Percentiles rank a stretch among this genome's conserved stretches.
Conservation (phyloP, 2,113 vertebrate genomes). For the Gadus chalcogrammus region DNA sequence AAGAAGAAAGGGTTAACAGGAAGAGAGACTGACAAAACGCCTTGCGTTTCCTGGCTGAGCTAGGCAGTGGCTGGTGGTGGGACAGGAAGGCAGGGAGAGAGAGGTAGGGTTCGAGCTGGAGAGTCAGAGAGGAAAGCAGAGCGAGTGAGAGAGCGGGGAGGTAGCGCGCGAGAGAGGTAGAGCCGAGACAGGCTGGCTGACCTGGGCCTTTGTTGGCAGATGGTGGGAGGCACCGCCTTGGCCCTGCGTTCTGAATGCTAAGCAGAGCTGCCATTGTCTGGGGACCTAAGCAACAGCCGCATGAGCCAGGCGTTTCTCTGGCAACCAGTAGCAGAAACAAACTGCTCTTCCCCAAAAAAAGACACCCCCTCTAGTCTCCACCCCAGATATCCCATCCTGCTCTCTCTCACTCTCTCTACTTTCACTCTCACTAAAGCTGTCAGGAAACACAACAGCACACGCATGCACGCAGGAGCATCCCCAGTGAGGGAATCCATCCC, state of each 20-base stretch:
- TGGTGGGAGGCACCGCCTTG: constrained; percentile 74
- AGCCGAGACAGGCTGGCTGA: constrained; percentile 58
- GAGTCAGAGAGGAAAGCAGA: too few relatives aligned
- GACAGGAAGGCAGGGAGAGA: too few relatives aligned
- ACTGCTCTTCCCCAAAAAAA: constrained; percentile 8
- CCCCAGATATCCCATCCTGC: constrained; percentile 10
- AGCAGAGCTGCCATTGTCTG: constrained; percentile 75
- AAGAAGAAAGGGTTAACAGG: not conserved
- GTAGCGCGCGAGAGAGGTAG: constrained; percentile 22
- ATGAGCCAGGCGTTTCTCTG: constrained; percentile 68
- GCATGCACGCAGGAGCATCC: constrained; percentile 17
- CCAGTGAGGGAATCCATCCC: constrained; percentile 39
- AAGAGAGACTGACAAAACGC: constrained; percentile 21
- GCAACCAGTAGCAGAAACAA: constrained; percentile 66
- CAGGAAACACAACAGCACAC: constrained; percentile 21
- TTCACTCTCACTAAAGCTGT: constrained; percentile 3
- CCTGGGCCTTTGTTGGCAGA: constrained; percentile 76
- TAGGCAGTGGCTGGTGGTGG: constrained; percentile 20
- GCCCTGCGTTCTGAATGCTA: constrained; percentile 74
- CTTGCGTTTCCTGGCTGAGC: constrained; percentile 49
- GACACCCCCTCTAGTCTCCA: not conserved
- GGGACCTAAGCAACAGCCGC: constrained; percentile 65
- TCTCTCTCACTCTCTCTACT: constrained; percentile 18
- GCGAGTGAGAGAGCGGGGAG: constrained; percentile 6
- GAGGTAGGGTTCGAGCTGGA: too few relatives aligned